Evolutionary conservation across 2,888 invertebrate genomes (phyloP).

Genomic region (Platycheirus rosarum): DNA sequence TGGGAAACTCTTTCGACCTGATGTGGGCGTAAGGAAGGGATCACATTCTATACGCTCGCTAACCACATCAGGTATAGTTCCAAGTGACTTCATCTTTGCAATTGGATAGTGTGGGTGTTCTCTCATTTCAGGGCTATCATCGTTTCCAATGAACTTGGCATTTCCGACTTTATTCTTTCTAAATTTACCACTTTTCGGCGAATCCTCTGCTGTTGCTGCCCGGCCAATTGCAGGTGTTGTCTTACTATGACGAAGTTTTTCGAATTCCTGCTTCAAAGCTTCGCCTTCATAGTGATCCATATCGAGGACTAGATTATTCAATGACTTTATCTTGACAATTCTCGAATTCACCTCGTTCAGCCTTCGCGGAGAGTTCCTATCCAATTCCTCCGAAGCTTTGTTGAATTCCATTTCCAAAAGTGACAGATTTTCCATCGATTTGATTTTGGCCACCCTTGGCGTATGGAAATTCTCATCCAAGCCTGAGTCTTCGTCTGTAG

Average conservation of each 20-base stretch:
- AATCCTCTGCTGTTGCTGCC: slow-evolving; percentile 19
- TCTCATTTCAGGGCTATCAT: slow-evolving; percentile 77
- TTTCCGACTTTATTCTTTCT: slow-evolving; percentile 82
- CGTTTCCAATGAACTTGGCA: slow-evolving; percentile 82
- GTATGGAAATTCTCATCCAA: slow-evolving; percentile 82
- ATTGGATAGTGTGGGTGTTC: slow-evolving; percentile 78
- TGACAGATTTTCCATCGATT: slow-evolving; percentile 82
- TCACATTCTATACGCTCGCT: slow-evolving; percentile 81
- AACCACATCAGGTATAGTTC: slow-evolving; percentile 82
- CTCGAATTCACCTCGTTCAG: slow-evolving; percentile 77
- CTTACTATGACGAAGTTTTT: slow-evolving; percentile 77
- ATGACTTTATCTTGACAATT: slow-evolving; percentile 81
- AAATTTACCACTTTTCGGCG: slow-evolving; percentile 79
- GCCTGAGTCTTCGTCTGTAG: slow-evolving; percentile 80
- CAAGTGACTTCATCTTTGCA: slow-evolving; percentile 82
- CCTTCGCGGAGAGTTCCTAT: slow-evolving; percentile 81
- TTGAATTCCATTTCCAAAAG: slow-evolving; percentile 82
- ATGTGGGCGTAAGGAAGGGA: slow-evolving; percentile 82
- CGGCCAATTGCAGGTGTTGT: slow-evolving; percentile 70
- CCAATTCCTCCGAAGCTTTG: slow-evolving; percentile 80
- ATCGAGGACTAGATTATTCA: slow-evolving; percentile 81
- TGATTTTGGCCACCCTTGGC: slow-evolving; percentile 81
- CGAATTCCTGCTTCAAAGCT: slow-evolving; percentile 79
- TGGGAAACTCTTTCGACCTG: slow-evolving; percentile 77
- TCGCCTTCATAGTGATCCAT: slow-evolving; percentile 78